A percentile compares a stretch with the other conserved stretches of the same genome.
Evolutionary conservation across 2,113 vertebrate genomes (phyloP).

Genomic region (Sphyrna mokarran): DNA sequence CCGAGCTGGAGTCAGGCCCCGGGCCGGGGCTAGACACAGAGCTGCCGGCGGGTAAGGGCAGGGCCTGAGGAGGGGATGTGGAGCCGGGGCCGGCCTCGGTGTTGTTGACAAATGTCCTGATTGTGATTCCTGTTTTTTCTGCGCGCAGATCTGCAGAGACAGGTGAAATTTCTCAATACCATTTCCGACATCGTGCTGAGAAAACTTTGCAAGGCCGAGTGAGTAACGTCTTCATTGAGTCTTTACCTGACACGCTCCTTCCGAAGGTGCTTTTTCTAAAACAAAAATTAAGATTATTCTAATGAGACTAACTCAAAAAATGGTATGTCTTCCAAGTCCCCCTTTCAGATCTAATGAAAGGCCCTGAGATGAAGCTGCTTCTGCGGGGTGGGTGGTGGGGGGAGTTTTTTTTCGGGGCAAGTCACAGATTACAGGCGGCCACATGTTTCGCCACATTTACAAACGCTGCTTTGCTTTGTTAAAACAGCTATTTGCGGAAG

Average conservation of each 20-base stretch:
- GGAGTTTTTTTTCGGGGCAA: neutral
- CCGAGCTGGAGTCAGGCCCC: neutral
- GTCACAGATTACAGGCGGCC: neutral
- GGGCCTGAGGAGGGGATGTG: neutral
- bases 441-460: neutral
- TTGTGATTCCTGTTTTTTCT: neutral
- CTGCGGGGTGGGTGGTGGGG: too few species aligned
- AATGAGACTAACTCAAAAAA: neutral
- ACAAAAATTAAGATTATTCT: neutral
- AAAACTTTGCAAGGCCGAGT: constrained; percentile 25
- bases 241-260: too few species aligned
- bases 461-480: neutral
- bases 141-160: neutral
- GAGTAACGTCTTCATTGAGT: neutral
- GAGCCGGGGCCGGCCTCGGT: neutral
- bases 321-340: neutral
- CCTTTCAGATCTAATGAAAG: neutral
- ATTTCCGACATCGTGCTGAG: neutral
- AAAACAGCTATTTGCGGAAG: neutral
- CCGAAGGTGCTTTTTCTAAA: too few species aligned
- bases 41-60: neutral
- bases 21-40: neutral
- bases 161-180: neutral
- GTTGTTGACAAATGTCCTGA: neutral
- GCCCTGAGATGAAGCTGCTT: neutral